These are phyloP conservation scores for Bufo bufo DNA, from an alignment of 2,113 vertebrate species.

Conservation along the genomic window DNA sequence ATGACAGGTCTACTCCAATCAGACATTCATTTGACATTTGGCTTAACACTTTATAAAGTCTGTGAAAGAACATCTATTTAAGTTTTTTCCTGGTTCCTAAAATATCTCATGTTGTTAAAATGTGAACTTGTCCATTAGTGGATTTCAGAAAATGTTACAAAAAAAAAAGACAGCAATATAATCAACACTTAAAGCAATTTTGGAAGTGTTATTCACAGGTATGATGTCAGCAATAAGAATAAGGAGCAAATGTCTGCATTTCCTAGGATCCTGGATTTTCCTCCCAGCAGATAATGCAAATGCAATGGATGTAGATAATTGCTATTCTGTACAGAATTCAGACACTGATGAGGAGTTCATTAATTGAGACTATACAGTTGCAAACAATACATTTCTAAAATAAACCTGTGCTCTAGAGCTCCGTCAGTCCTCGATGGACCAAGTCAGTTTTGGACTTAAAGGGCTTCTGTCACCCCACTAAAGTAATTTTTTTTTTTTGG, in stretches of 20 bases:
- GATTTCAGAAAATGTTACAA: background rate
- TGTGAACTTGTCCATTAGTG: background rate
- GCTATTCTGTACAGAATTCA: background rate
- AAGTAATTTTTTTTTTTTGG: no score
- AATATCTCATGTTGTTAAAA: background rate
- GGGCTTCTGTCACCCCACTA: no score
- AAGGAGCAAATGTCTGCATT: background rate
- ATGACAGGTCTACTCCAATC: background rate
- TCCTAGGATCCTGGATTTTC: background rate
- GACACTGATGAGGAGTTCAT: background rate
- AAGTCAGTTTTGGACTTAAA: no score
- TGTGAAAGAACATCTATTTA: background rate
- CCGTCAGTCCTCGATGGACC: no score
- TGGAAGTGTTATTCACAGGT: background rate
- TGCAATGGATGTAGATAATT: background rate
- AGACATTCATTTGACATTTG: background rate
- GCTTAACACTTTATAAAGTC: background rate
- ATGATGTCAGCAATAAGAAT: background rate
- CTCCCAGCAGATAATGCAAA: background rate
- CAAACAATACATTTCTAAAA: background rate
- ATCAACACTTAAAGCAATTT: background rate
- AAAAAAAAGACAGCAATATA: background rate
- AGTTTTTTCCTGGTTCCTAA: background rate
- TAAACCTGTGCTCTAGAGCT: background rate
- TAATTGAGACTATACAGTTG: background rate